Conservation (phyloP, 2,888 invertebrate genomes). For the Exephanes ischioxanthus region DNA sequence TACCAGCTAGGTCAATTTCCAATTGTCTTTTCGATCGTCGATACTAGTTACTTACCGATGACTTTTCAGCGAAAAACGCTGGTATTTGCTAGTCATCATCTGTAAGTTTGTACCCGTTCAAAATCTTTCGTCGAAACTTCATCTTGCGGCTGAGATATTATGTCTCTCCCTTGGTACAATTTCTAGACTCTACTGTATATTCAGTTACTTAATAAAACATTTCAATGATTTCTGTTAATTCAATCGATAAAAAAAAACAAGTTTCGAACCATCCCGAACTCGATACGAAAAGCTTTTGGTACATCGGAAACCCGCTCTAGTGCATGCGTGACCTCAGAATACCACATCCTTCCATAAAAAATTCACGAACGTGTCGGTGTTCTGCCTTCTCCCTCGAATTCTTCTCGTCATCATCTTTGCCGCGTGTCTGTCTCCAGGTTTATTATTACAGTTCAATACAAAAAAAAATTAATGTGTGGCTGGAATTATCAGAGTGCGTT, state of each 20-base stretch:
- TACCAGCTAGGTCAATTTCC: not conserved
- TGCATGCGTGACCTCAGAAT: not conserved
- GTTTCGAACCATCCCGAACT: not conserved
- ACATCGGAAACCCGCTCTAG: not conserved
- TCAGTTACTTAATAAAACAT: not conserved
- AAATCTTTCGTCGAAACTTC: no score
- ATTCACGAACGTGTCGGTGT: constrained; percentile 70
- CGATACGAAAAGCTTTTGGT: constrained; percentile 3
- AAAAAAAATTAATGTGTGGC: no score
- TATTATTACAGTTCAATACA: not conserved
- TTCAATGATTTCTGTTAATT: not conserved
- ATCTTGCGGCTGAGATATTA: not conserved
- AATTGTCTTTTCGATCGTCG: not conserved
- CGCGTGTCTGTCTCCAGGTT: constrained; percentile 80
- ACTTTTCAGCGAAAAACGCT: no score
- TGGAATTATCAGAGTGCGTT: no score
- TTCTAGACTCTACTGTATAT: not conserved
- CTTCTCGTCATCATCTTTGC: constrained; percentile 68
- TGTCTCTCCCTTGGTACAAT: not conserved
- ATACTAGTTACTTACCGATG: not conserved
- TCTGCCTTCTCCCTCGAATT: constrained; percentile 52
- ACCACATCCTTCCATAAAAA: constrained; percentile 47
- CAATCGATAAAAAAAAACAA: not conserved
- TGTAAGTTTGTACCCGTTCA: no score
- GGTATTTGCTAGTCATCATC: no score